Conservation (phyloP, 2,888 invertebrate genomes). For the Caenorhabditis sp. region DNA sequence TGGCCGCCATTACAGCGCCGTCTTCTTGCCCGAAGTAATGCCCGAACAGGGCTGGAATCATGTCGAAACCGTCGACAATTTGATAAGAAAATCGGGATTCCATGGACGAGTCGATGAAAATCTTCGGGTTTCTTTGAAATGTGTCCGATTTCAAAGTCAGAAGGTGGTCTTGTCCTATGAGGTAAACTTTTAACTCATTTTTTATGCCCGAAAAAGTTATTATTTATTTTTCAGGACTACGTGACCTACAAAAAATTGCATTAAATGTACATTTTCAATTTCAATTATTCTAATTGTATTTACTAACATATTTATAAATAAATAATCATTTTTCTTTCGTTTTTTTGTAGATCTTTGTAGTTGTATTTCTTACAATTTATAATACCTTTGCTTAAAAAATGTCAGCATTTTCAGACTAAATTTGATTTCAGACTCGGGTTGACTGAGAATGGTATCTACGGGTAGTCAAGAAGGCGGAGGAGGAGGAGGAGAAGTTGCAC, state of each 20-base stretch:
- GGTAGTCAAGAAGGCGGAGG: no score
- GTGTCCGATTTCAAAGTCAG: conserved; percentile 66
- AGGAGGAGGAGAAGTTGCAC: no score
- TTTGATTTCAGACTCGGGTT: no score
- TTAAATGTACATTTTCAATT: not conserved
- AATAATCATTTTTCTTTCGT: not conserved
- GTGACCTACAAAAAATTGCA: conserved; percentile 20
- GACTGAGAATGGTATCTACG: no score
- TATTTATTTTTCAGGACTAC: conserved; percentile 19
- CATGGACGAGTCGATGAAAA: conserved; percentile 79
- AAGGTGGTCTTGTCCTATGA: conserved; percentile 59
- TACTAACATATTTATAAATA: not conserved
- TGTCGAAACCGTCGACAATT: conserved; percentile 94
- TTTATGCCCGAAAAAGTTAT: not conserved
- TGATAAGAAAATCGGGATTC: conserved; percentile 95
- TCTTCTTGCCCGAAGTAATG: conserved; percentile 97
- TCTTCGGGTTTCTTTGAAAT: conserved; percentile 48
- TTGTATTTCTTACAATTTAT: no score
- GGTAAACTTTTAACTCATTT: no score
- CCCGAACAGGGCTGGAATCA: conserved; percentile 99
- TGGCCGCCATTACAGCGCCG: conserved; percentile 81
- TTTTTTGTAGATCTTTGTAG: no score
- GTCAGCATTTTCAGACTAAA: no score
- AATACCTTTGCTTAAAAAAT: no score
- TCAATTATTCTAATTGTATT: no score